A percentile compares a stretch with the other conserved stretches of the same genome.
Evolutionary conservation across 2,888 invertebrate genomes (phyloP).

Genomic region (Neoitamus cyanurus): DNA sequence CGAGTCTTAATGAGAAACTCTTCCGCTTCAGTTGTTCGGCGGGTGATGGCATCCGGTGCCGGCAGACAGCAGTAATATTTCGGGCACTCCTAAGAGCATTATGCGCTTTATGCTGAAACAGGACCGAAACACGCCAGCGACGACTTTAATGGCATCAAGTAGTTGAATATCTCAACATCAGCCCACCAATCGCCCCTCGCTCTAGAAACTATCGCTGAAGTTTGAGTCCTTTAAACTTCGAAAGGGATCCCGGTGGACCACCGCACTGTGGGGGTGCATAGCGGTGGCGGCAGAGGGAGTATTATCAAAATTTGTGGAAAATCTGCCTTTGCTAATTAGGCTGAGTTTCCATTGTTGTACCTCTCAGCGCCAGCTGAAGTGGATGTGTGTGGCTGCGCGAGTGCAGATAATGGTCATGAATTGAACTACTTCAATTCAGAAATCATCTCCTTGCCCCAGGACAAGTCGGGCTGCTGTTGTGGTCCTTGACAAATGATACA

Average conservation of each 20-base stretch:
- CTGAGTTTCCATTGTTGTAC: conserved; percentile 47
- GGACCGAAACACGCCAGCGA: neutral
- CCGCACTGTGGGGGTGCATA: neutral
- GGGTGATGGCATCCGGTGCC: neutral
- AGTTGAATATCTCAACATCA: neutral
- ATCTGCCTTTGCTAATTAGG: conserved; percentile 47
- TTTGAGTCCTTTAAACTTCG: neutral
- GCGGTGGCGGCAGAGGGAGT: neutral
- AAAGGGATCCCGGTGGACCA: neutral
- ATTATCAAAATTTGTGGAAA: neutral
- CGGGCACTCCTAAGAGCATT: neutral
- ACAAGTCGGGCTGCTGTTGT: neutral
- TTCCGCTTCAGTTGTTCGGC: neutral
- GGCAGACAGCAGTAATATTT: neutral
- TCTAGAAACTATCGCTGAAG: neutral
- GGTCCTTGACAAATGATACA: neutral
- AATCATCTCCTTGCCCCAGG: neutral
- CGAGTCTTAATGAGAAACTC: neutral
- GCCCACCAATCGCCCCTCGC: neutral
- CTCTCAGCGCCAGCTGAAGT: neutral
- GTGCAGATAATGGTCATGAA: neutral
- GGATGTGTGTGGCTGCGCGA: neutral
- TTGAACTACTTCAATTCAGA: neutral
- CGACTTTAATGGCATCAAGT: neutral
- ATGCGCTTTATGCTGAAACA: neutral